Evolutionary conservation across 2,113 vertebrate species (phyloP).

Genomic region (Euleptes europaea): DNA sequence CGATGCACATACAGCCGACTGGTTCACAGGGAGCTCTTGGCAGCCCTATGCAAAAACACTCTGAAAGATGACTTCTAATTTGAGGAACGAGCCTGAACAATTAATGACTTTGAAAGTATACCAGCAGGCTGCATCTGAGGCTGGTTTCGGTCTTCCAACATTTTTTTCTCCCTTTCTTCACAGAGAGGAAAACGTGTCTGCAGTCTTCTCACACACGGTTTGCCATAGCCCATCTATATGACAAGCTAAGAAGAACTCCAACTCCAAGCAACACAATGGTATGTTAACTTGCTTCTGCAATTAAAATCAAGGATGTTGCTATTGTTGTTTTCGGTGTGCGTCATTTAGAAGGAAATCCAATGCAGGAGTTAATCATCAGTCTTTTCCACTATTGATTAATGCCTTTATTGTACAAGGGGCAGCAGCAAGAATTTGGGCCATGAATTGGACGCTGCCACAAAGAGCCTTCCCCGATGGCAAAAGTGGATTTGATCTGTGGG

Average conservation of each 20-base stretch:
- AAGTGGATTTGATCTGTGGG: too few species aligned
- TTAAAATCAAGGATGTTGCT: background rate
- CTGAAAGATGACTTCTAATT: background rate
- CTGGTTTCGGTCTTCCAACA: background rate
- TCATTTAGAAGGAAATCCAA: background rate
- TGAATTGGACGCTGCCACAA: too few species aligned
- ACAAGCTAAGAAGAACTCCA: background rate
- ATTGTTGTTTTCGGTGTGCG: background rate
- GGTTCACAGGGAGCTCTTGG: too few species aligned
- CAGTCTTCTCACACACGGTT: background rate
- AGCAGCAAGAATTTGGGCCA: background rate
- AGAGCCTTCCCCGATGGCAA: too few species aligned
- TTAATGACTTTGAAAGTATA: background rate
- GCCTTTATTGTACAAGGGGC: background rate
- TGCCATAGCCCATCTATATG: background rate
- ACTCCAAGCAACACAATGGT: fast-evolving
- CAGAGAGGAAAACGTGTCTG: background rate
- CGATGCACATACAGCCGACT: too few species aligned
- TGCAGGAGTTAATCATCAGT: background rate
- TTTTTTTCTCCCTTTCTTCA: background rate
- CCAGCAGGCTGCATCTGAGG: background rate
- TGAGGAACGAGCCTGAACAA: background rate
- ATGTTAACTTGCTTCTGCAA: background rate
- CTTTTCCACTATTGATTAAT: background rate
- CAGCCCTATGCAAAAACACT: background rate